Evolutionary conservation across 2,113 vertebrate species (phyloP).

Genomic region (Aegithalos caudatus): DNA sequence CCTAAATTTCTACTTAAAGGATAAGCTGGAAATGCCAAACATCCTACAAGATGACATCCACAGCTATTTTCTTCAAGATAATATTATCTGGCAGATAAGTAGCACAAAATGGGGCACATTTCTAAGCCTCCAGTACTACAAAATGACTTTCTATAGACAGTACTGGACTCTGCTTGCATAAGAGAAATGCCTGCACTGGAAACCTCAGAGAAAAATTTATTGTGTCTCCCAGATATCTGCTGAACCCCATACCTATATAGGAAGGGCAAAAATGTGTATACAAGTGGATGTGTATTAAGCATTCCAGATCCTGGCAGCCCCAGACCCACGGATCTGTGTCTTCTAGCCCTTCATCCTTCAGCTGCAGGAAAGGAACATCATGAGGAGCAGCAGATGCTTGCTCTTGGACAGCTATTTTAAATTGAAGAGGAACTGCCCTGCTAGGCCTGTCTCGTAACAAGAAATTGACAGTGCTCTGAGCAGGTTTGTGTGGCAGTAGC

Average conservation of each 20-base stretch:
- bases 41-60: not conserved
- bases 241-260: fast-evolving
- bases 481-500: not conserved
- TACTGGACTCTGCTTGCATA: not conserved
- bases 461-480: not conserved
- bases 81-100: not conserved
- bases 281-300: fast-evolving
- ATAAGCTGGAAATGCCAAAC: not conserved
- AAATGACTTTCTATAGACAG: not conserved
- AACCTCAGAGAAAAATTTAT: not conserved
- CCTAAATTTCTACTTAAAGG: not conserved
- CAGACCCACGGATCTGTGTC: not conserved
- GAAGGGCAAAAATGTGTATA: not conserved
- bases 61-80: not conserved
- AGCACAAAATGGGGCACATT: not conserved
- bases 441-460: not conserved
- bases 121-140: not conserved
- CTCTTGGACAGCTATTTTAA: not conserved
- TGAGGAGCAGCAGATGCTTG: not conserved
- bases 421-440: not conserved
- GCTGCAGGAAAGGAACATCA: not conserved
- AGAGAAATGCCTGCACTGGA: not conserved
- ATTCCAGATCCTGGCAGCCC: not conserved
- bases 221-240: not conserved
- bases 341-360: not conserved